Conservation (phyloP, 2,113 vertebrate species). For the Falco punctatus region DNA sequence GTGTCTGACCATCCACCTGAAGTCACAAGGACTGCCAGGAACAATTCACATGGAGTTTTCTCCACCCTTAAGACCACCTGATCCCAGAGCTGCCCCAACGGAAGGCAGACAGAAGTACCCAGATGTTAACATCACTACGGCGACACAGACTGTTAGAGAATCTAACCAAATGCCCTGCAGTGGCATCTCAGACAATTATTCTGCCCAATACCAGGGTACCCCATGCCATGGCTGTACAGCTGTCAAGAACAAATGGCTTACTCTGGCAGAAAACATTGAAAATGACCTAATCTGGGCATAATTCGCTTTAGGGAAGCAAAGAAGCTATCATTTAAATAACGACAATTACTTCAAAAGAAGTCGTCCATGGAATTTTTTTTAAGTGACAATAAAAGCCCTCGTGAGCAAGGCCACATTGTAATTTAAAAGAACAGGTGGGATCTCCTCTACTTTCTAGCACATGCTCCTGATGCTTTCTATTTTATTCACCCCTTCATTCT, state of each 20-base stretch:
- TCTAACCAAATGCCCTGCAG: neutral
- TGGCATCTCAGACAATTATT: neutral
- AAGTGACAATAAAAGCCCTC: neutral
- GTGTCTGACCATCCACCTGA: neutral
- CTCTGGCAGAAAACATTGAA: neutral
- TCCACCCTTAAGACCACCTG: neutral
- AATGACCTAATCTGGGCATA: neutral
- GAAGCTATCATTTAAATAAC: neutral
- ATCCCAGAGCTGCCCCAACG: neutral
- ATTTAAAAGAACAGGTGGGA: neutral
- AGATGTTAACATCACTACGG: neutral
- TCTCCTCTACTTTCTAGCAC: neutral
- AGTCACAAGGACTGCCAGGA: neutral
- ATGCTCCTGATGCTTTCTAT: rapidly evolving
- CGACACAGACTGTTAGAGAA: neutral
- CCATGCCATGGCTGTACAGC: neutral
- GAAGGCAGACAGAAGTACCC: neutral
- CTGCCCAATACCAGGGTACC: neutral
- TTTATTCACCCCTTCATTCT: neutral
- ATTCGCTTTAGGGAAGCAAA: neutral
- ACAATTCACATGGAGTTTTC: rapidly evolving
- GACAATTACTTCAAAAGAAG: neutral
- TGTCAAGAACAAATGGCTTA: neutral
- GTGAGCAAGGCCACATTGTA: rapidly evolving
- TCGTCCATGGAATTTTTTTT: neutral